These are phyloP conservation scores for Halyomorpha halys DNA, from an alignment of 1,140 invertebrate genomes.

Conservation along the genomic window DNA sequence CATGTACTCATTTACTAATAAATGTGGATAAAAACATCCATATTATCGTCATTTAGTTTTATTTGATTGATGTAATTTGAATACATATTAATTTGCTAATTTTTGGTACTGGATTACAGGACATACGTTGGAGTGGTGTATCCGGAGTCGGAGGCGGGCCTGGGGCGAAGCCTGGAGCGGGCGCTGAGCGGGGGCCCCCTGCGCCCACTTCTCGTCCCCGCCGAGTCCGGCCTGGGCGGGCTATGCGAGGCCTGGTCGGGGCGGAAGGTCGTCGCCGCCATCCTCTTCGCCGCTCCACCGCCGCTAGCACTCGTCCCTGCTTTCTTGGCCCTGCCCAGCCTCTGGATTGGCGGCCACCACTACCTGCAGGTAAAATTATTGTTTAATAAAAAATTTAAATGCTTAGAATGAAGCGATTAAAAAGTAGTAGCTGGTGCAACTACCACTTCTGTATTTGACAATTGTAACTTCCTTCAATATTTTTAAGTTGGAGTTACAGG, in stretches of 20 bases:
- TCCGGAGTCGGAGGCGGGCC: background rate
- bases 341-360: slow-evolving; percentile 3
- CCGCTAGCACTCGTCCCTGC: background rate
- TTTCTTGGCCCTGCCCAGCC: background rate
- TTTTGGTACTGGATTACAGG: background rate
- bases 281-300: background rate
- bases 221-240: background rate
- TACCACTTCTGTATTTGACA: too few relatives aligned
- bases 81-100: too few relatives aligned
- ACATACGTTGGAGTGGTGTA: slow-evolving; percentile 12
- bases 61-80: too few relatives aligned
- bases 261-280: background rate
- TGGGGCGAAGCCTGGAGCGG: background rate
- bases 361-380: slow-evolving; percentile 12
- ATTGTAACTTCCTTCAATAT: too few relatives aligned
- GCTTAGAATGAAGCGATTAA: too few relatives aligned
- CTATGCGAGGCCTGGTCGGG: background rate
- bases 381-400: too few relatives aligned
- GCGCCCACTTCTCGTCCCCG: background rate
- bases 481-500: too few relatives aligned
- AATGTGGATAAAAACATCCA: too few relatives aligned
- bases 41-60: too few relatives aligned
- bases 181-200: background rate
- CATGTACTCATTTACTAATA: too few relatives aligned
- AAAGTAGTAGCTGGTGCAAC: too few relatives aligned